A percentile compares a stretch with the other conserved stretches of the same genome.
Evolutionary conservation across 2,797 vertebrate species (phyloP).

Genomic region (Apogon talboti): DNA sequence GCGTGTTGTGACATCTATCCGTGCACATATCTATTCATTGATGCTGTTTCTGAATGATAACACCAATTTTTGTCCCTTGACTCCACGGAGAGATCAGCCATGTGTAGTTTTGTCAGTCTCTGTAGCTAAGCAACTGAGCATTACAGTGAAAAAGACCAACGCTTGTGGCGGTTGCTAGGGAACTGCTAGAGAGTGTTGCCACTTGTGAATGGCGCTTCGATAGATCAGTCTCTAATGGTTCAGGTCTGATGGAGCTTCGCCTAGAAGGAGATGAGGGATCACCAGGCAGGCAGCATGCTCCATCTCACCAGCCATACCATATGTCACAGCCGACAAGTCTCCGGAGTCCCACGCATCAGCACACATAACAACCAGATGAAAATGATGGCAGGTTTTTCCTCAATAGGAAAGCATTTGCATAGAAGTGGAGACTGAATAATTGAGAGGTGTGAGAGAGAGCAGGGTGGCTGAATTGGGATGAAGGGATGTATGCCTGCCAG

Average conservation of each 20-base stretch:
- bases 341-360: constrained; percentile 79
- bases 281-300: constrained; percentile 72
- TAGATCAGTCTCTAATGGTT: constrained; percentile 86
- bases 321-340: constrained; percentile 82
- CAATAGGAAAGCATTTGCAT: constrained; percentile 86
- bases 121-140: constrained; percentile 88
- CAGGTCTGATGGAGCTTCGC: constrained; percentile 84
- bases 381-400: constrained; percentile 75
- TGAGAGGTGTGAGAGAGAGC: constrained; percentile 84
- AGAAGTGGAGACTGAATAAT: constrained; percentile 86
- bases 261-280: constrained; percentile 84
- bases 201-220: constrained; percentile 80
- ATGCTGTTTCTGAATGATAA: constrained; percentile 69
- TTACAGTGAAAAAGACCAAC: constrained; percentile 81
- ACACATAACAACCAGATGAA: constrained; percentile 80
- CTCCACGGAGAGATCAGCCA: constrained; percentile 76
- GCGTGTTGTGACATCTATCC: constrained; percentile 30
- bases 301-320: constrained; percentile 76
- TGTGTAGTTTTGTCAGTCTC: constrained; percentile 82
- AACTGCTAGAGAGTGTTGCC: constrained; percentile 86
- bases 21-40: constrained; percentile 52
- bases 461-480: constrained; percentile 79
- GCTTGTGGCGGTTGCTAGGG: constrained; percentile 88
- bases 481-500: constrained; percentile 86
- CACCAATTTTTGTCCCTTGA: constrained; percentile 67